These are phyloP conservation scores for Tauraco erythrolophus DNA, from an alignment of 2,113 vertebrate species.

Conservation along the genomic window DNA sequence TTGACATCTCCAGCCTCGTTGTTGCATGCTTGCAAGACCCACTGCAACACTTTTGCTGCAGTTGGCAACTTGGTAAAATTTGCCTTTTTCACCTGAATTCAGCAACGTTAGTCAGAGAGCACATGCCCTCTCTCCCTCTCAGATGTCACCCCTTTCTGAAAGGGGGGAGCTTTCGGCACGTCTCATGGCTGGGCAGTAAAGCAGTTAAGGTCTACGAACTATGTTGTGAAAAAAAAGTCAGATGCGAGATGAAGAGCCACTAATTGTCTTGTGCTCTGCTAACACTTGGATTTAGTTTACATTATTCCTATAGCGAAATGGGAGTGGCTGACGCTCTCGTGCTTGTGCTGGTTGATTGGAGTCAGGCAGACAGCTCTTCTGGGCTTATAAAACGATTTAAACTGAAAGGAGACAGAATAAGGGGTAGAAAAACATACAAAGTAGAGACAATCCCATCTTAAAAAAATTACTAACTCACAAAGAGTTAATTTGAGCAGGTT, in stretches of 20 bases:
- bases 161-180: neutral
- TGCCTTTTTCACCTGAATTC: constrained; percentile 13
- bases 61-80: neutral
- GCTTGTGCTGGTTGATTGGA: neutral
- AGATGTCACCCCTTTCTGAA: neutral
- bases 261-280: neutral
- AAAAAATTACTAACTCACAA: neutral
- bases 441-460: neutral
- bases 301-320: neutral
- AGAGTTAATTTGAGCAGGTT: neutral
- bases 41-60: neutral
- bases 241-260: neutral
- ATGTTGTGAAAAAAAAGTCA: neutral
- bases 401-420: neutral
- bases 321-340: neutral
- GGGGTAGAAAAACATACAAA: neutral
- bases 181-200: neutral
- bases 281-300: neutral
- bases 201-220: neutral
- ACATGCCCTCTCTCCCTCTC: neutral
- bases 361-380: neutral
- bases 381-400: neutral
- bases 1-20: neutral
- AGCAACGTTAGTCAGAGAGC: neutral
- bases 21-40: neutral